phyloP scores from a whole-genome alignment of 2,888 invertebrate genomes.

The Ochropleura plecta region DNA sequence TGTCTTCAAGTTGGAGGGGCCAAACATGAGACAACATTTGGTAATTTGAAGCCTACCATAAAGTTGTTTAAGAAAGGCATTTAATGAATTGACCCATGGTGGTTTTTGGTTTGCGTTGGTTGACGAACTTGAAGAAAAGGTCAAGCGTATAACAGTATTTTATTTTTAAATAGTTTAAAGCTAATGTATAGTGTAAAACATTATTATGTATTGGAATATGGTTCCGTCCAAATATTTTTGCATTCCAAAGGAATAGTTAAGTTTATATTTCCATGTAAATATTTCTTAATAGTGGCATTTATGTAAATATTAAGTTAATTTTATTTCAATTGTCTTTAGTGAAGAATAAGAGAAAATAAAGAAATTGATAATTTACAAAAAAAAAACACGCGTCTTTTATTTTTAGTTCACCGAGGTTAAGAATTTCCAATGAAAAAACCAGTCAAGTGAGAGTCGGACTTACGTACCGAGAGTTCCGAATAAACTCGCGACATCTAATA shows the following conservation, averaged over 20 bases:
- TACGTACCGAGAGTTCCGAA: no score
- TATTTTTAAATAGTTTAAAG: constrained; percentile 58
- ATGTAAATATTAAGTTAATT: constrained; percentile 67
- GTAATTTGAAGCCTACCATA: not conserved
- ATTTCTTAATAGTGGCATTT: constrained; percentile 57
- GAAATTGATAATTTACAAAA: constrained; percentile 53
- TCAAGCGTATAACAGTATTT: constrained; percentile 71
- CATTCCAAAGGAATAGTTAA: constrained; percentile 88
- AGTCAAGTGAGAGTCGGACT: no score
- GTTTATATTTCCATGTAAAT: constrained; percentile 64
- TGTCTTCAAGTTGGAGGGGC: not conserved
- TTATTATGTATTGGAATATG: constrained; percentile 71
- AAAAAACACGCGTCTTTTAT: constrained; percentile 41
- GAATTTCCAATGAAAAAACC: no score
- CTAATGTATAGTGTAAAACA: constrained; percentile 51
- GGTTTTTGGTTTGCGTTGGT: not conserved
- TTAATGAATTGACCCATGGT: not conserved
- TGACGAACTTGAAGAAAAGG: constrained; percentile 8
- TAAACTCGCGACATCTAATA: no score
- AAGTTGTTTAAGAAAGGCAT: not conserved
- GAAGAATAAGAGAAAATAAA: constrained; percentile 54
- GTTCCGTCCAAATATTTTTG: constrained; percentile 87
- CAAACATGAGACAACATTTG: constrained; percentile 1
- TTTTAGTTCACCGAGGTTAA: not conserved
- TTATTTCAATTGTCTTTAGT: constrained; percentile 46